Evolutionary conservation across 2,113 vertebrate species (phyloP).

Genomic region (Ictalurus punctatus): DNA sequence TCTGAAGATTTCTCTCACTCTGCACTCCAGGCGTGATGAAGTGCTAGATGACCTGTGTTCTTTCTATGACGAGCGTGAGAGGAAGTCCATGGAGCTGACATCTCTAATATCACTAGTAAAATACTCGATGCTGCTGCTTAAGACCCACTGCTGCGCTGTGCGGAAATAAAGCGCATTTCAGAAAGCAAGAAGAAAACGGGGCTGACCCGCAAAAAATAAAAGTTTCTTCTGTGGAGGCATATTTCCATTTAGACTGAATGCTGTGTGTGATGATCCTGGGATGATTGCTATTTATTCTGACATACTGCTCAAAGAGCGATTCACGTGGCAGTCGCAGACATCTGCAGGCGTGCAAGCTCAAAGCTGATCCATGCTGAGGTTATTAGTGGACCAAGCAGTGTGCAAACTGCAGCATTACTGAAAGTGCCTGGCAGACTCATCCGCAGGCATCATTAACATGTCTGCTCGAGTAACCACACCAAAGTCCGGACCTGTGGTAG

Average conservation of each 20-base stretch:
- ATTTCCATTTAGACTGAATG: neutral
- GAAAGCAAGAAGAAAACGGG: neutral
- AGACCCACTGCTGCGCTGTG: neutral
- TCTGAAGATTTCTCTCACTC: constrained; percentile 44
- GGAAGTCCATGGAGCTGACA: neutral
- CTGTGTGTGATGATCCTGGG: neutral
- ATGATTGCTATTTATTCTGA: neutral
- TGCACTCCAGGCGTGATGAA: constrained; percentile 49
- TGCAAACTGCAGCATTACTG: constrained; percentile 48
- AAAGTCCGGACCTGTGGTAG: constrained; percentile 42
- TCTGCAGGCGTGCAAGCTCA: constrained; percentile 14
- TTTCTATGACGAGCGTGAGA: constrained; percentile 12
- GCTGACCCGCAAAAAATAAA: neutral
- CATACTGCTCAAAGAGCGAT: neutral
- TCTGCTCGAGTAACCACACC: constrained; percentile 57
- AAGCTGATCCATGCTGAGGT: constrained; percentile 32
- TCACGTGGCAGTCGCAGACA: constrained; percentile 37
- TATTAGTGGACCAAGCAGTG: constrained; percentile 52
- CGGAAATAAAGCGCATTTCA: neutral
- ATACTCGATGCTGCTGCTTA: neutral
- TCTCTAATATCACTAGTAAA: constrained; percentile 28
- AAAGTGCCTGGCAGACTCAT: constrained; percentile 56
- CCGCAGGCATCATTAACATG: constrained; percentile 54
- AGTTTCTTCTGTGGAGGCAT: neutral
- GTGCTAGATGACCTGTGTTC: constrained; percentile 49